A percentile compares a stretch with the other conserved stretches of the same genome.
These are phyloP conservation scores for Desmodus rotundus DNA, from an alignment of 2,113 vertebrate species.

Conservation along the genomic window DNA sequence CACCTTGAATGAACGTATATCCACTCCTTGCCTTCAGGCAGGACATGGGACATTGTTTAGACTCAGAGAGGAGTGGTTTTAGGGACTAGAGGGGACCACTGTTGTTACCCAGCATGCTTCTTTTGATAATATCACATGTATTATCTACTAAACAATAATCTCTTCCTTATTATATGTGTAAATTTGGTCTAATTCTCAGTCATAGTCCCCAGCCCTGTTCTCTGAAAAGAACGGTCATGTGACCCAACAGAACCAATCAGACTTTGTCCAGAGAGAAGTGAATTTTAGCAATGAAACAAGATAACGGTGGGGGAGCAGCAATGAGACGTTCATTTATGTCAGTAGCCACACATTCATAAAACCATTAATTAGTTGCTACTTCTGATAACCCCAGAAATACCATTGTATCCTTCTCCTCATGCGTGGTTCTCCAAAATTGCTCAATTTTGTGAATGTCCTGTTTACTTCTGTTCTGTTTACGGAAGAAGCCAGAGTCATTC, in stretches of 20 bases:
- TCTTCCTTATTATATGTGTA: not conserved
- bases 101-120: not conserved
- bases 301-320: fast-evolving
- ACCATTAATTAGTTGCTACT: not conserved
- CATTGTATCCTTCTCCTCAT: not conserved
- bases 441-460: not conserved
- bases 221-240: not conserved
- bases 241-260: not conserved
- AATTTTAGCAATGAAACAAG: not conserved
- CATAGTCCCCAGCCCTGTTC: not conserved
- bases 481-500: not conserved
- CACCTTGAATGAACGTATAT: not conserved
- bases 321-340: not conserved
- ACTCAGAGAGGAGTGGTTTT: not conserved
- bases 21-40: not conserved
- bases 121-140: not conserved
- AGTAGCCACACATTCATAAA: not conserved
- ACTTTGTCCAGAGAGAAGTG: not conserved
- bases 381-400: not conserved
- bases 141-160: not conserved
- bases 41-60: not conserved
- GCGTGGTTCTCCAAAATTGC: not conserved
- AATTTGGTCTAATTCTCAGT: not conserved
- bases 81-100: not conserved
- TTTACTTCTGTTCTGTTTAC: not conserved